Evolutionary conservation across 2,797 vertebrate species (phyloP).

Genomic region (Serranus cabrilla): DNA sequence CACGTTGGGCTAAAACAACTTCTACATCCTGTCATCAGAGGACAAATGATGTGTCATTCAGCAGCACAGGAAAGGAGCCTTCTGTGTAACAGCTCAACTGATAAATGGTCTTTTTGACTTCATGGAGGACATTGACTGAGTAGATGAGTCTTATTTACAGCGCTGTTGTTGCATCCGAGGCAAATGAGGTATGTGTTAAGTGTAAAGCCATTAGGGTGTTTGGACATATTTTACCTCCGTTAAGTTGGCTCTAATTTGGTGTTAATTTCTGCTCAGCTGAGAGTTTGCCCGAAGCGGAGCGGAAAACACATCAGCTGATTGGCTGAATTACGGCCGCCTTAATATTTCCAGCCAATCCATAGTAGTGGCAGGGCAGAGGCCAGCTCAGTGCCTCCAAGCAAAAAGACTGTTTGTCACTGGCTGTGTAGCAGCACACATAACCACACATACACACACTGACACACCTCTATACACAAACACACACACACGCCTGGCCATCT

Average conservation of each 20-base stretch:
- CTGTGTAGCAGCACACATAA: constrained; percentile 35
- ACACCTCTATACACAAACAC: constrained; percentile 35
- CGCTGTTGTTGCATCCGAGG: constrained; percentile 2
- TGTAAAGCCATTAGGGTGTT: constrained; percentile 48
- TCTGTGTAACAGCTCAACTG: constrained; percentile 18
- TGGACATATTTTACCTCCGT: constrained; percentile 54
- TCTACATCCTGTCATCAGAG: constrained; percentile 73
- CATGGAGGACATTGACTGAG: constrained; percentile 1
- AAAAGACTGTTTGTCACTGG: constrained; percentile 41
- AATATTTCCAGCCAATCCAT: constrained; percentile 70
- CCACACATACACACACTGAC: constrained; percentile 6
- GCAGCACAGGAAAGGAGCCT: constrained; percentile 34
- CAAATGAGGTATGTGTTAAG: constrained; percentile 46
- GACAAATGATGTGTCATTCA: constrained; percentile 67
- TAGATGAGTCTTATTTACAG: constrained; percentile 36
- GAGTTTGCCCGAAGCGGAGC: constrained; percentile 30
- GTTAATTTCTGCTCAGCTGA: constrained; percentile 59
- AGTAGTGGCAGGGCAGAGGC: constrained; percentile 56
- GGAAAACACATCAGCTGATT: constrained; percentile 63
- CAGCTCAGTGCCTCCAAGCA: constrained; percentile 51
- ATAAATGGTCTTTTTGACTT: constrained; percentile 23
- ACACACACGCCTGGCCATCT: constrained; percentile 59
- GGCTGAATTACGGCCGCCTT: constrained; percentile 63
- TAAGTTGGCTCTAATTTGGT: constrained; percentile 62
- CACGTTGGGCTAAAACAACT: constrained; percentile 64